Evolutionary conservation across 2,797 vertebrate species (phyloP), one percentile per base, ranked within the genome.

Genomic region (Labeo calbasu): DNA sequence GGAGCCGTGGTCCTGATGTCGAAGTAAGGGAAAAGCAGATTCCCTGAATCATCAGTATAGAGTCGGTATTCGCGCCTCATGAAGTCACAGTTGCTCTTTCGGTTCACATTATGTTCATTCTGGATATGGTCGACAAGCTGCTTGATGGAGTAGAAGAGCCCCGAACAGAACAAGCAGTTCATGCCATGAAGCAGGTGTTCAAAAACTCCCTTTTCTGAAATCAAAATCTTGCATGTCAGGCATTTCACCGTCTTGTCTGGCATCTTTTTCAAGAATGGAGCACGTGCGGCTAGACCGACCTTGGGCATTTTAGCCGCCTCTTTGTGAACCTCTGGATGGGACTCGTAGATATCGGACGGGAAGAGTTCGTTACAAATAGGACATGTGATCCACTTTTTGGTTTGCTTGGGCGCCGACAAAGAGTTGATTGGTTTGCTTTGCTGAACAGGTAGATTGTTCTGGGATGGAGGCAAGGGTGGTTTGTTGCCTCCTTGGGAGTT

Each of bases 351-450:
- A 1, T 96, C 98, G 8, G 97, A 97, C 0, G 98, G 98, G 86
- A 99, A 99, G 23, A 98, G 96, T 87, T 99, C 98, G 0, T 97
- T 98, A 91, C 98, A 99, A 77, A 98, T 95, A 0, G 97, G 97
- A 83, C 98, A 99, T 0, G 97, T 99, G 81, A 98, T 96, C 98
- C 98, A 99, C 87, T 98, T 98, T 90, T 99, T 99, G 1, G 97
- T 95, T 89, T 96, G 96, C 36, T 89, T 94, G 73, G 92, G 80
- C 17, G 88, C 81, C 17, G 94, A 93, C 2, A 91, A 66, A 0
- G 91, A 81, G 76, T 94, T 94, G 3, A 90, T 86, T 80, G 94
- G 91, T 25, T 91, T 92, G 0, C 95, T 91, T 65, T 92, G 86
- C 51, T 96, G 95, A 2, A 94, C 85, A 3, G 93, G 84, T 0